Evolutionary conservation across 2,113 vertebrate species (phyloP).

Genomic region (Perognathus longimembris): DNA sequence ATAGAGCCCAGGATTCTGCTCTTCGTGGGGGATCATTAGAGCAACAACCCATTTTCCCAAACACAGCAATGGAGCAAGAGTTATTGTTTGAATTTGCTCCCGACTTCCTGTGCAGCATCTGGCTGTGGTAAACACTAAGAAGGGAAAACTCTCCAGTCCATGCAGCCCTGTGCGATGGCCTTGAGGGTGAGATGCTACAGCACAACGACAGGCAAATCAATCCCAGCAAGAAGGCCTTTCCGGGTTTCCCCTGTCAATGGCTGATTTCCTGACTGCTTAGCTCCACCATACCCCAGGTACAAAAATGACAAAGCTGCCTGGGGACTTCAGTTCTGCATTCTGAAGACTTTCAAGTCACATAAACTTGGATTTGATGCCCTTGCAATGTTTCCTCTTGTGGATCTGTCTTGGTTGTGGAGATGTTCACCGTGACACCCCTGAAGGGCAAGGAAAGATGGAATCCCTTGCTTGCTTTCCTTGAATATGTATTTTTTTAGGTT

Average conservation of each 20-base stretch:
- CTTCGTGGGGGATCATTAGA: background rate
- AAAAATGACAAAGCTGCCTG: background rate
- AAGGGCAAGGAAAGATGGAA: fast-evolving
- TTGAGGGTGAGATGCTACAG: no score
- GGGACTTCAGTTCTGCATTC: background rate
- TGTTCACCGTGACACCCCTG: fast-evolving
- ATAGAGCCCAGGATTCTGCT: no score
- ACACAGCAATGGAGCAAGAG: background rate
- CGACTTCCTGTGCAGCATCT: no score
- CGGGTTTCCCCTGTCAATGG: no score
- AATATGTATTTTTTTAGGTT: background rate
- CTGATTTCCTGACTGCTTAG: no score
- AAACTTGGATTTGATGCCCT: background rate
- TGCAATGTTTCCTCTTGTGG: background rate
- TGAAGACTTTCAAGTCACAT: background rate
- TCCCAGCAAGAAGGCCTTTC: no score
- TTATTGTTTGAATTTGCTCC: background rate
- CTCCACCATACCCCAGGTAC: background rate
- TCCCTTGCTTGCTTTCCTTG: background rate
- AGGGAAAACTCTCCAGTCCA: no score
- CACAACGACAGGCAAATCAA: fast-evolving
- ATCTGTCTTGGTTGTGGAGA: no score
- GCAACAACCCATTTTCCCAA: background rate
- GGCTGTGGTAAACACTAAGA: background rate
- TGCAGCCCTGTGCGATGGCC: fast-evolving